These are phyloP conservation scores for Petrocephalus microphthalmus DNA, from an alignment of 2,113 vertebrate species.

Conservation along the genomic window DNA sequence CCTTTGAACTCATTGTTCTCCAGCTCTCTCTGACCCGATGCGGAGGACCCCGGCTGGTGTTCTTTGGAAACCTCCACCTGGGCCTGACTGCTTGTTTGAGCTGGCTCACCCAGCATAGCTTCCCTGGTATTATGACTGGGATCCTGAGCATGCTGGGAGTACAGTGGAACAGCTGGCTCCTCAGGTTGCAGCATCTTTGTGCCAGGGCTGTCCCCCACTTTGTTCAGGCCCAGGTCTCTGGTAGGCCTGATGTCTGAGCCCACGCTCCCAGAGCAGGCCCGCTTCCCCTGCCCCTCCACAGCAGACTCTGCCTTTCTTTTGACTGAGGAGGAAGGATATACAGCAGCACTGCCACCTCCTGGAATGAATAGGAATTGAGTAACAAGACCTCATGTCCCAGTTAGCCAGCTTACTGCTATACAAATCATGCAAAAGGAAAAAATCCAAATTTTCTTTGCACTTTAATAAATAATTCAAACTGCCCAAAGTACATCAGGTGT, in stretches of 20 bases:
- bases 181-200: too few relatives aligned
- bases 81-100: neutral
- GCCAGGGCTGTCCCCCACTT: neutral
- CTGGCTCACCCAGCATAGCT: neutral
- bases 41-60: neutral
- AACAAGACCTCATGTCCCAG: neutral
- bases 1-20: neutral
- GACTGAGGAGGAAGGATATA: neutral
- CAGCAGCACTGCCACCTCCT: neutral
- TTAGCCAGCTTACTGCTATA: neutral
- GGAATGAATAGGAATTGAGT: neutral
- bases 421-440: neutral
- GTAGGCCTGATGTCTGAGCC: neutral
- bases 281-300: neutral
- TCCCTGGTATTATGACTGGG: neutral
- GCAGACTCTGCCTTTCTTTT: conserved; percentile 16
- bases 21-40: neutral
- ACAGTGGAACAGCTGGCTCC: neutral
- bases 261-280: neutral
- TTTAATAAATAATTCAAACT: neutral
- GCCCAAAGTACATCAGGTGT: neutral
- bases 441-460: neutral
- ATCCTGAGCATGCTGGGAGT: neutral
- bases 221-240: neutral
- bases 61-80: neutral